Conservation (phyloP, 2,797 vertebrate genomes). For the Eulemur rubriventer region DNA sequence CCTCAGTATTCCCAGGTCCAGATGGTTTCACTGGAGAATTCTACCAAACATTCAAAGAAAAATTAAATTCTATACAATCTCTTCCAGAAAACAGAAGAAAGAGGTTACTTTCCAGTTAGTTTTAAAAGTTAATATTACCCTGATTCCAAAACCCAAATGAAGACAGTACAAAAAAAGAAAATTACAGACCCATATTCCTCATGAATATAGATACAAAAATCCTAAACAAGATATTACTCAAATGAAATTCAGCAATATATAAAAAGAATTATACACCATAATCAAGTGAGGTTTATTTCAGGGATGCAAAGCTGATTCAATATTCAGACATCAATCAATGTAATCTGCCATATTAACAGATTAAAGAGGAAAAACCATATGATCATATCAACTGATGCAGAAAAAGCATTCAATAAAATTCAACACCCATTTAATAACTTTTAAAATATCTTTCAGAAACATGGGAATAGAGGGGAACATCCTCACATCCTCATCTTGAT, state of each 20-base stretch:
- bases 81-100: conserved; percentile 32
- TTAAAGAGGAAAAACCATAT: not conserved
- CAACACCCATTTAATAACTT: not conserved
- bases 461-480: not conserved
- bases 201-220: not conserved
- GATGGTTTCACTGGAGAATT: conserved; percentile 8
- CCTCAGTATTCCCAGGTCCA: not conserved
- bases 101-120: conserved; percentile 4
- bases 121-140: not conserved
- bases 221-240: not conserved
- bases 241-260: not conserved
- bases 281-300: not conserved
- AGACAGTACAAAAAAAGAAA: not conserved
- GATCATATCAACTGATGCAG: not conserved
- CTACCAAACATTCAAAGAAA: conserved; percentile 23
- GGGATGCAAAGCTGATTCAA: not conserved
- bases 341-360: not conserved
- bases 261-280: not conserved
- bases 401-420: not conserved
- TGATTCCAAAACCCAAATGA: conserved; percentile 12
- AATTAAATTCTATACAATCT: not conserved
- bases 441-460: not conserved
- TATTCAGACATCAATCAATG: not conserved
- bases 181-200: not conserved
- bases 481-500: not conserved